Evolutionary conservation across 2,888 invertebrate genomes (phyloP).

Genomic region (Aquatica leii): DNA sequence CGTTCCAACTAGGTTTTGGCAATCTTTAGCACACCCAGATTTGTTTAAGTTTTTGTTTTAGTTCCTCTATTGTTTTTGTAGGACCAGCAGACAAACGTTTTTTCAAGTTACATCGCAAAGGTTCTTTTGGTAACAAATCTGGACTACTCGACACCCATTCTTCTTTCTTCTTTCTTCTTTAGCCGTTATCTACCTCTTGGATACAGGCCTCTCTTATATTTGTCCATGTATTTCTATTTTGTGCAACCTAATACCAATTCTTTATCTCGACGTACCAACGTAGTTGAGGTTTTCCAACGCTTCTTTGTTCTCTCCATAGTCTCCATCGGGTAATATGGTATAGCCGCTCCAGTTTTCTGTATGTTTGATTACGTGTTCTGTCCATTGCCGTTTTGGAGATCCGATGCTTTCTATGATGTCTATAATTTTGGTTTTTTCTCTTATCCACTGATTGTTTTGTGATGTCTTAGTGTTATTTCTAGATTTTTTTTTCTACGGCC

Average conservation of each 20-base stretch:
- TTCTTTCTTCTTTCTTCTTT: too few species aligned
- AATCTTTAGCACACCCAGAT: too few species aligned
- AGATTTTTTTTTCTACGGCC: background rate
- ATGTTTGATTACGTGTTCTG: background rate
- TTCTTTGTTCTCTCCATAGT: background rate
- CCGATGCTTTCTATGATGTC: slow-evolving; percentile 2
- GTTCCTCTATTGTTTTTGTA: too few species aligned
- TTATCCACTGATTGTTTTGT: slow-evolving; percentile 5
- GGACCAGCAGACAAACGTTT: too few species aligned
- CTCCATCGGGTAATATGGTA: background rate
- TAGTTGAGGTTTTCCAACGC: background rate
- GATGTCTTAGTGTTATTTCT: background rate
- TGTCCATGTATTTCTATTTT: too few species aligned
- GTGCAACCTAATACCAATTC: background rate
- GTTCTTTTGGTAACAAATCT: too few species aligned
- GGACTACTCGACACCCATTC: too few species aligned
- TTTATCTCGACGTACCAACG: too few species aligned
- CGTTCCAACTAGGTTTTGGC: too few species aligned
- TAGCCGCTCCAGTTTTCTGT: background rate
- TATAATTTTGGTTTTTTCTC: background rate
- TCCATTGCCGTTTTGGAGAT: slow-evolving; percentile 2
- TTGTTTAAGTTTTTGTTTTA: too few species aligned
- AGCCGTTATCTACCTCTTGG: too few species aligned
- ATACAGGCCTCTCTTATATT: background rate
- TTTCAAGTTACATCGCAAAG: too few species aligned